A percentile compares a stretch with the other conserved stretches of the same genome.
These are phyloP conservation scores for Corythornis vintsioides DNA, from an alignment of 2,113 vertebrate species.

Conservation along the genomic window DNA sequence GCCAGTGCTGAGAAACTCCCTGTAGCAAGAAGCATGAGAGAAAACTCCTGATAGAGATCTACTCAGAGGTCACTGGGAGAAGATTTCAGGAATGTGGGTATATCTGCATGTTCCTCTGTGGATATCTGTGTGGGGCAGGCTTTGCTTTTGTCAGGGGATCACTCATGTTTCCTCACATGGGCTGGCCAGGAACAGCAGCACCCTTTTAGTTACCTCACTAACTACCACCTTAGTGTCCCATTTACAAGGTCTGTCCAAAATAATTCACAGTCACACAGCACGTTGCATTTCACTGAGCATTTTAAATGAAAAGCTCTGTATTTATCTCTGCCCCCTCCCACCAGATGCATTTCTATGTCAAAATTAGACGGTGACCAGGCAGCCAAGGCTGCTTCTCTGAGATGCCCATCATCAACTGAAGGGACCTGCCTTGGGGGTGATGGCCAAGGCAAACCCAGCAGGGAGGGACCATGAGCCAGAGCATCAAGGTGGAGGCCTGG, in stretches of 20 bases:
- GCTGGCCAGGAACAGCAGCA: neutral
- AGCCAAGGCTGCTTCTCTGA: neutral
- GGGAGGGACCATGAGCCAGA: neutral
- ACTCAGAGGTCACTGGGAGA: neutral
- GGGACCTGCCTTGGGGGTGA: neutral
- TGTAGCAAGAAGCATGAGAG: neutral
- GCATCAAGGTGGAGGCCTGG: rapidly evolving
- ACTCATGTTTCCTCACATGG: rapidly evolving
- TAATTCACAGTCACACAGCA: neutral
- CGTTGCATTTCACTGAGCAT: neutral
- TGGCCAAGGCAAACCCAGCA: rapidly evolving
- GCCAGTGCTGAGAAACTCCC: neutral
- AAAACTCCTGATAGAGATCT: neutral
- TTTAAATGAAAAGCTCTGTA: neutral
- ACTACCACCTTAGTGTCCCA: rapidly evolving
- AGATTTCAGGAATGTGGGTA: neutral
- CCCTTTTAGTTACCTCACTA: neutral
- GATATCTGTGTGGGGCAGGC: rapidly evolving
- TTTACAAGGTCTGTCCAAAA: neutral
- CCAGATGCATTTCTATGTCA: neutral
- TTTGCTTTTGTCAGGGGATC: rapidly evolving
- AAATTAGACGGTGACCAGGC: rapidly evolving
- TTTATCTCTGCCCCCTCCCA: neutral
- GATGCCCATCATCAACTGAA: too few species aligned
- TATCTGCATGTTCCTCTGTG: rapidly evolving